Evolutionary conservation across 2,113 vertebrate genomes (phyloP), one percentile per base, ranked within the genome.

Genomic region (Perognathus longimembris): DNA sequence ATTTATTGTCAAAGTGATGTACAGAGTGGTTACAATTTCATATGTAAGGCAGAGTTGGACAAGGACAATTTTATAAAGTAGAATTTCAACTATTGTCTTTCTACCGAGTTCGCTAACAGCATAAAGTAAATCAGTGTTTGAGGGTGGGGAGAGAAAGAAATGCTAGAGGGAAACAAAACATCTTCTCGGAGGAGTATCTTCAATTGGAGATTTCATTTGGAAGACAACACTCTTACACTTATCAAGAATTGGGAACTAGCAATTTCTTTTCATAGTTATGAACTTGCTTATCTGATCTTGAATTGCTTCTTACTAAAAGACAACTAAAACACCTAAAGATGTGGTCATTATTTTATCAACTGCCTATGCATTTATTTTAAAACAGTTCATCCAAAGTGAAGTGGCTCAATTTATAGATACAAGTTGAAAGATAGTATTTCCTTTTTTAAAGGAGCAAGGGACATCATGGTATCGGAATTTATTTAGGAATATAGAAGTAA

Each of bases 401-500:
- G 85, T 85, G 36, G 2, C 32, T 83, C 89, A 88, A 90, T 30
- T 83, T 91, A 36, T 3, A 87, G 38, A 64, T 36, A 90, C 34
- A 92, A 85, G 87, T 63, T 10, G 30, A 92, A 22, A 64, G 64
- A 42, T 84, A 67, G 74, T 94, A 89, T 92, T 97, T 97, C 63
- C 96, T 83, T 86, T 96, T 94, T 97, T 94, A 76, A 91, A 95
- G 90, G 45, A 85, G 84, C 69, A 92, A 94, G 81, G 70, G 88
- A 34, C 57, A 75, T 96, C 75, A 90, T 89, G 94, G 83, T 94
- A 80, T 82, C 96, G 85, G 75, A 92, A 73, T 95, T 97, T 97
- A 96, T 95, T 97, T 97, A 96, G 93, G 94, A 97, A 89, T 82
- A 24, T 80, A 34, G 50, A 88, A 50, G 89, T 92, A 96, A 97